Conservation (phyloP, 1,140 invertebrate genomes). For the Uloborus diversus region DNA sequence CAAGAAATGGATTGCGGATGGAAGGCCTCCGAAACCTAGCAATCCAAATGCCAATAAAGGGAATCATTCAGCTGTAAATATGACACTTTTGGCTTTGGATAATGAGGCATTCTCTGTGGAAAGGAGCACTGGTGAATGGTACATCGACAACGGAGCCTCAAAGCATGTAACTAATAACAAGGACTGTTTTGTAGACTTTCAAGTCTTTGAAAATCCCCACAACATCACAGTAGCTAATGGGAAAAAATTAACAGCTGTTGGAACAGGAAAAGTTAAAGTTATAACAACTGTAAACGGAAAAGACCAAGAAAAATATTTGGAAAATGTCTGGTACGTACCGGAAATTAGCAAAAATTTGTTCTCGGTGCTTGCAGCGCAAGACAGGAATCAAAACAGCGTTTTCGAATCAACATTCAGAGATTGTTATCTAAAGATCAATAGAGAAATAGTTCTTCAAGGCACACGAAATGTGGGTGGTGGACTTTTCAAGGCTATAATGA, state of each 20-base stretch:
- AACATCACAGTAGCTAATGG: slow-evolving; percentile 5
- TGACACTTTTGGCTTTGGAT: not conserved
- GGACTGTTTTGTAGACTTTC: slow-evolving; percentile 1
- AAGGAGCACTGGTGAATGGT: not conserved
- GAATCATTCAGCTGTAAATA: not conserved
- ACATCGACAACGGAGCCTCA: not conserved
- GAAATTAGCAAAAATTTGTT: slow-evolving; percentile 26
- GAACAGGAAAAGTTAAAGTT: not conserved
- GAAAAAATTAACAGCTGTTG: slow-evolving; percentile 6
- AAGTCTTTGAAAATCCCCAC: not conserved
- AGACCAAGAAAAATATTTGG: not conserved
- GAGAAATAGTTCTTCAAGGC: slow-evolving; percentile 1
- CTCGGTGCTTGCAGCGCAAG: slow-evolving; percentile 16
- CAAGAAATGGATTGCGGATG: slow-evolving; percentile 15
- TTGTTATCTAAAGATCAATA: slow-evolving; percentile 7
- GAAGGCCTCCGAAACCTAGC: not conserved
- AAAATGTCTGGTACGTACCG: slow-evolving; percentile 22
- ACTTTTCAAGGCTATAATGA: slow-evolving; percentile 4
- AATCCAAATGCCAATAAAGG: not conserved
- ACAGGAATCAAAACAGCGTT: slow-evolving; percentile 6
- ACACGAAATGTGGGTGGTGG: not conserved
- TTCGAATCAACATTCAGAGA: not conserved
- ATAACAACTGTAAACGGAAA: not conserved
- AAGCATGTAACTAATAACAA: slow-evolving; percentile 2
- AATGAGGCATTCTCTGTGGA: not conserved